Percentiles rank a stretch among this genome's conserved stretches.
phyloP scores from a whole-genome alignment of 2,113 vertebrate species.

The Petrocephalus zakoni region DNA sequence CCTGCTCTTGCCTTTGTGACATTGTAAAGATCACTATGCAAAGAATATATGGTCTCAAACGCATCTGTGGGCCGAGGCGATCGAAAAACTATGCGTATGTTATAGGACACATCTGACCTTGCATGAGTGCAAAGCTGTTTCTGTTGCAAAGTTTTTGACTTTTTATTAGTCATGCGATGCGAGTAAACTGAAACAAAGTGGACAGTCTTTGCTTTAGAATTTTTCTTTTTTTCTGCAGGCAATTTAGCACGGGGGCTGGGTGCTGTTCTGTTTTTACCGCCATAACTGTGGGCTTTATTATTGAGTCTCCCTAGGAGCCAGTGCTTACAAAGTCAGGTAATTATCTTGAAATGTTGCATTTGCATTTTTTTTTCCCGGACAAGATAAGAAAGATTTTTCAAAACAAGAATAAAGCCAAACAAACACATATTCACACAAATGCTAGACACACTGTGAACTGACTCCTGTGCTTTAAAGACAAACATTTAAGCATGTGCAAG shows the following conservation, averaged over 20 bases:
- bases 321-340: slow-evolving; percentile 14
- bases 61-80: background rate
- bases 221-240: background rate
- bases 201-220: background rate
- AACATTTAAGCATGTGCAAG: slow-evolving; percentile 14
- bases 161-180: background rate
- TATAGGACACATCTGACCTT: background rate
- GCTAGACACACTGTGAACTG: background rate
- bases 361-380: slow-evolving; percentile 16
- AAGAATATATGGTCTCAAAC: background rate
- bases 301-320: slow-evolving; percentile 18
- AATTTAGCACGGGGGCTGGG: background rate
- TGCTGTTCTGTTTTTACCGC: background rate
- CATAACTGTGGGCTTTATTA: slow-evolving; percentile 18
- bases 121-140: background rate
- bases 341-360: slow-evolving; percentile 31
- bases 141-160: background rate
- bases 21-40: background rate
- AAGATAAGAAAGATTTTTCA: slow-evolving; percentile 16
- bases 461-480: slow-evolving; percentile 1
- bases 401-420: slow-evolving; percentile 20
- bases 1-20: background rate
- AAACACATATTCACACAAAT: slow-evolving; percentile 21
- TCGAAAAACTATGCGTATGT: background rate
- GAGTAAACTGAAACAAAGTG: background rate